Evolutionary conservation across 2,113 vertebrate genomes (phyloP), one percentile per base, ranked within the genome.

Genomic region (Pseudorhombus dupliciocellatus): DNA sequence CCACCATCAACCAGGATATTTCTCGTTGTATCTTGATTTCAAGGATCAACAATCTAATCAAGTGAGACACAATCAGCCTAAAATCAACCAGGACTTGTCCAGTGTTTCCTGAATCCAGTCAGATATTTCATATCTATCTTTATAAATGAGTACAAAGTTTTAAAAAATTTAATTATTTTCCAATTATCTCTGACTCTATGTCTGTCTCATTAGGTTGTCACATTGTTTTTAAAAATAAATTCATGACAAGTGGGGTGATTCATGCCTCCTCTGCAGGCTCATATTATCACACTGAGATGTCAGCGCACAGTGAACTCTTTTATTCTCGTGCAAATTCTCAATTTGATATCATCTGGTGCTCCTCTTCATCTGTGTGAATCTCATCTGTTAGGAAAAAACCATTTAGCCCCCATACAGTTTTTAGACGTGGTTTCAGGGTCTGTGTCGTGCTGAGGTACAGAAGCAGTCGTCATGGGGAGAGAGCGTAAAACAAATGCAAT

Each of bases 401-500:
- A 46, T n/a, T 52, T 63, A 50, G 25, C 40, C 66, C 55, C 24
- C 7, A 0, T 31, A 55, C 65, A 58, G 22, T 52, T 63, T 60
- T 58, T 20, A 6, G 7, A 28, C n/a, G 4, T 4, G n/a, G 14
- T 77, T 44, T 53, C 9, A 57, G 68, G 57, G 56, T 20, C 4
- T 61, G 21, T 59, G 71, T 48, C 24, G 10, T 26, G 61, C 57
- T 51, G 62, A 44, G 74, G 66, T 51, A 46, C 18, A 55, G 44
- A 50, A 74, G 44, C 72, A 18, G 54, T 52, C 4, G 57, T 62
- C 68, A 52, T 4, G 5, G 24, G 6, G 61, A 20, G 54, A 16
- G 59, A 52, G 31, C 58, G 58, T 62, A 55, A 76, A 77, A 78
- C 78, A 82, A 78, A 81, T 77, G 80, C 73, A 72, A 21, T 66